Percentiles rank a stretch among this genome's conserved stretches.
Conservation (phyloP, 2,888 invertebrate genomes). For the Dusona sp. region DNA sequence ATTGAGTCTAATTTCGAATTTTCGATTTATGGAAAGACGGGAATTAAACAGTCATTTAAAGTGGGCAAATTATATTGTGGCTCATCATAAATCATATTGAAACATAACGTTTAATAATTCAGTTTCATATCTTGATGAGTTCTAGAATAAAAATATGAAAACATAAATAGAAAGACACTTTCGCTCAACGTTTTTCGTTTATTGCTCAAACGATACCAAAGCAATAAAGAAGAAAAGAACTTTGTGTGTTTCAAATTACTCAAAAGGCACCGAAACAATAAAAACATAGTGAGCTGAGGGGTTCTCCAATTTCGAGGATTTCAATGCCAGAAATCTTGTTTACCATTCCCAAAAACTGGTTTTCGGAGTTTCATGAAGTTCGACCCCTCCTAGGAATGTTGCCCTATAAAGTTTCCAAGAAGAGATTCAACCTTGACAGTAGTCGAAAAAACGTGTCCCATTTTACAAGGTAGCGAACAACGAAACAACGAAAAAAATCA, state of each 20-base stretch:
- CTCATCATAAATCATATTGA: not conserved
- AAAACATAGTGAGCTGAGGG: not conserved
- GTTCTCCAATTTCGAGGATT: not conserved
- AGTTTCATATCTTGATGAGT: not conserved
- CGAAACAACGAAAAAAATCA: too few relatives aligned
- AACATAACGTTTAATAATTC: not conserved
- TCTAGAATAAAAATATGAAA: not conserved
- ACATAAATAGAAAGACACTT: not conserved
- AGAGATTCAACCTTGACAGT: not conserved
- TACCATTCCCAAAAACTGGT: slow-evolving; percentile 17
- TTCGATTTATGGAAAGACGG: not conserved
- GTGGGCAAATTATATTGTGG: not conserved
- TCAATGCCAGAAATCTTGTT: slow-evolving; percentile 11
- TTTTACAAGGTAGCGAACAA: not conserved
- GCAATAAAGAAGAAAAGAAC: not conserved
- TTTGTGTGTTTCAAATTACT: not conserved
- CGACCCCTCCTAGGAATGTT: slow-evolving; percentile 12
- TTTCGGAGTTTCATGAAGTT: slow-evolving; percentile 16
- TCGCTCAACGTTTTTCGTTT: not conserved
- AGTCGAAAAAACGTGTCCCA: slow-evolving; percentile 8
- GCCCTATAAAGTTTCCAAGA: slow-evolving; percentile 1
- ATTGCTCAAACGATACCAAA: not conserved
- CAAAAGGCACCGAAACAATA: not conserved
- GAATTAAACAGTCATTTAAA: not conserved
- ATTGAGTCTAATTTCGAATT: slow-evolving; percentile 1